phyloP scores from a whole-genome alignment of 2,888 invertebrate genomes.

The Creontiades dilutus region DNA sequence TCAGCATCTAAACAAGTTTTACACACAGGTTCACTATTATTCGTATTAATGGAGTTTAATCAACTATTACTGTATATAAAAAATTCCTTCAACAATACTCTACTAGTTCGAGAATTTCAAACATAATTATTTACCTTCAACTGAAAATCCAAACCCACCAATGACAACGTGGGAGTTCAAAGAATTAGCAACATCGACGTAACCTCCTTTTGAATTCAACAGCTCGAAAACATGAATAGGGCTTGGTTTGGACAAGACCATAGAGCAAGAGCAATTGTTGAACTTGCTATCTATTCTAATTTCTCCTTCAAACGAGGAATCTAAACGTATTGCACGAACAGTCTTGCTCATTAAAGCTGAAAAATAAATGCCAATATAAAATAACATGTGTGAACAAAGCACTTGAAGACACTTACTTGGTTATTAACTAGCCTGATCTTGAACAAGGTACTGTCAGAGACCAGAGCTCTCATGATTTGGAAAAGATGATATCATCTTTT shows the following conservation, averaged over 20 bases:
- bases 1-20: neutral
- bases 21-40: too few species aligned
- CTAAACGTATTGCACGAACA: slow-evolving; percentile 40
- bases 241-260: neutral
- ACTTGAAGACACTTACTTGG: too few species aligned
- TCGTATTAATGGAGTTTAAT: too few species aligned
- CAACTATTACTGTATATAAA: too few species aligned
- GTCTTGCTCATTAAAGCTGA: slow-evolving; percentile 63
- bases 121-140: neutral
- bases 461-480: too few species aligned
- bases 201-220: slow-evolving; percentile 50
- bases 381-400: too few species aligned
- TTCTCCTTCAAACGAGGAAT: slow-evolving; percentile 69
- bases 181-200: neutral
- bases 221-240: slow-evolving; percentile 68
- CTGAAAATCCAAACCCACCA: neutral
- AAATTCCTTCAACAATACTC: too few species aligned
- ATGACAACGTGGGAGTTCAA: neutral
- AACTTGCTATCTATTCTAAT: slow-evolving; percentile 38
- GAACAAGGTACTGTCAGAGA: too few species aligned
- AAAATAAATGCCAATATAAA: neutral
- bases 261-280: neutral
- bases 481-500: too few species aligned
- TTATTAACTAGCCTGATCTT: too few species aligned
- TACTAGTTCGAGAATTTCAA: neutral